Percentiles rank a stretch among this genome's conserved stretches.
phyloP scores from a whole-genome alignment of 2,113 vertebrate species.

The Ctenodactylus gundi region DNA sequence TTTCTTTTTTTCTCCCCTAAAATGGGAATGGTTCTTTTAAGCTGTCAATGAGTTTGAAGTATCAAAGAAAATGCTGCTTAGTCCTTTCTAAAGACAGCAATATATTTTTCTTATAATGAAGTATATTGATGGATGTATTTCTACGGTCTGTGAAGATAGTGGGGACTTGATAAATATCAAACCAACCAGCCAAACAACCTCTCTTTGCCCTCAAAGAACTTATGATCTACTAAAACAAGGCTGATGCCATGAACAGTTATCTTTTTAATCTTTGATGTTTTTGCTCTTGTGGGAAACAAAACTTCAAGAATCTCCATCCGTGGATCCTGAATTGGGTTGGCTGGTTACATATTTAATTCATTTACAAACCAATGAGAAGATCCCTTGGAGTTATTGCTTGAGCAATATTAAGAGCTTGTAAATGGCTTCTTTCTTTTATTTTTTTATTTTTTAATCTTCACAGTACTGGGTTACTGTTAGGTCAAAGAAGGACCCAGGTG shows the following conservation, averaged over 20 bases:
- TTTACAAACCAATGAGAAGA: background rate
- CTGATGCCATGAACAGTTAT: background rate
- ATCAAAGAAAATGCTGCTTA: background rate
- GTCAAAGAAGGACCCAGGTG: too few relatives aligned
- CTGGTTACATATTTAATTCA: background rate
- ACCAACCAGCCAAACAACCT: background rate
- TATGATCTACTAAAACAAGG: background rate
- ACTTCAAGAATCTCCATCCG: background rate
- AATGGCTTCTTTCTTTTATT: background rate
- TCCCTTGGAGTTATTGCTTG: background rate
- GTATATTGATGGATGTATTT: constrained; percentile 34
- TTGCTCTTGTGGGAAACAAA: constrained; percentile 13
- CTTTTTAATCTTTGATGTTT: background rate
- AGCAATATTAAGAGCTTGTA: background rate
- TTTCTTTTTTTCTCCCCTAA: background rate
- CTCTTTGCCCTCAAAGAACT: background rate
- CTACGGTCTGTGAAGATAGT: background rate
- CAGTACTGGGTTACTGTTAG: too few relatives aligned
- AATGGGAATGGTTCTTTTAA: background rate
- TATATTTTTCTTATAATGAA: background rate
- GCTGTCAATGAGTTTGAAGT: constrained; percentile 19
- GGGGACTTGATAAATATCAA: constrained; percentile 40
- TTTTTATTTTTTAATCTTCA: background rate
- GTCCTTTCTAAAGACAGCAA: background rate
- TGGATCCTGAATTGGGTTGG: background rate